Evolutionary conservation across 1,140 invertebrate genomes (phyloP), one percentile per base, ranked within the genome.

Genomic region (Leptinotarsa texana): DNA sequence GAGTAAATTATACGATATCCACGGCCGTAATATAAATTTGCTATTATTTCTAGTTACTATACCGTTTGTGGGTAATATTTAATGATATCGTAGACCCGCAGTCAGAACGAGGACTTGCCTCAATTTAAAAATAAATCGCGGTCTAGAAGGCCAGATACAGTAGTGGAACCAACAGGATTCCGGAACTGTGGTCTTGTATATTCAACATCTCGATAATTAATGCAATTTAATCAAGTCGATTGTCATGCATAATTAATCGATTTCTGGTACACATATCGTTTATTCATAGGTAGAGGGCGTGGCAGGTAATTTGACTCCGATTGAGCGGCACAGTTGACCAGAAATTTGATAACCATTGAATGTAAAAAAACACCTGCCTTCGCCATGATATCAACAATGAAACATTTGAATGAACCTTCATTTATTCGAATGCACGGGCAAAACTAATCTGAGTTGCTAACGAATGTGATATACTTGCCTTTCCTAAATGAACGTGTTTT

Each of bases 151-250:
- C 63, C 27, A 65, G 63, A 65, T 24, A 65, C 63, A 33, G 27
- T 24, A 65, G 63, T 65, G 63, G 63, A 65, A 65, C 63, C 21
- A 65, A 65, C 63, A 65, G 63, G 63, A 65, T 65, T 65, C 63
- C 21, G 63, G 63, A 65, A 65, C 63, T 22, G 21, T 33, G 63
- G 13, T 65, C 27, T 65, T 65, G 13, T 24, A 65, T 15, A 65
- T 65, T 65, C 63, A 65, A 65, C 63, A 65, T 65, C 63, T 65
- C 21, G 17, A 65, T 65, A 65, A 65, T 65, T 65, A 65, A 65
- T 65, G 63, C 63, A 65, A 65, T 24, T 65, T 24, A 33, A 65
- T 65, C 63, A 65, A 33, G 21, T 65, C 27, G 63, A 65, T 21
- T 65, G 63, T 33, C 63, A 33, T 65, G 27, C 63, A 22, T 65